A percentile compares a stretch with the other conserved stretches of the same genome.
Evolutionary conservation across 37 sponge, comb jelly and placozoan genomes (phyloP).

Genomic region (Halisarca cf. caerulea): DNA sequence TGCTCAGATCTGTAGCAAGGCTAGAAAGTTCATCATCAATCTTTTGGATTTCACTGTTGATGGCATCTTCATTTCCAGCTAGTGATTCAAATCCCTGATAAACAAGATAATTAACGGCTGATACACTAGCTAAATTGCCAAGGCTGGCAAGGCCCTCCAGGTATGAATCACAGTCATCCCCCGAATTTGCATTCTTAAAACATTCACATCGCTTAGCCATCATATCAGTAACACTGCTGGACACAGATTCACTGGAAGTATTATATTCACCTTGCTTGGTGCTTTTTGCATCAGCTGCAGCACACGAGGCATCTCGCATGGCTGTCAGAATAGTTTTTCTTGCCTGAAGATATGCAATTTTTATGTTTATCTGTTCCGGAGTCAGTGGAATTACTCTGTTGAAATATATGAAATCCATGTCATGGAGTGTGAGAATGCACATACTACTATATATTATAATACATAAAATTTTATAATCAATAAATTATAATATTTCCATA

Average conservation of each 20-base stretch:
- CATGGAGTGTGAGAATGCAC: no score
- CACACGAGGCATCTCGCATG: neutral
- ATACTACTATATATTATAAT: no score
- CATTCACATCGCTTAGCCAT: slow-evolving; percentile 19
- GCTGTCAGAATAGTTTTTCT: slow-evolving; percentile 14
- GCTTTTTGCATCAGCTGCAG: neutral
- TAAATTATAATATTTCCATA: neutral
- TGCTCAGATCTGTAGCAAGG: neutral
- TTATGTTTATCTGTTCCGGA: slow-evolving; percentile 43
- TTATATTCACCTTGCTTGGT: neutral
- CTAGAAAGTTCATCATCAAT: neutral
- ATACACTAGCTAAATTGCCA: neutral
- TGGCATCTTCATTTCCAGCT: neutral
- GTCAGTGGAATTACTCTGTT: slow-evolving; percentile 5
- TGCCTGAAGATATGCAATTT: slow-evolving; percentile 35
- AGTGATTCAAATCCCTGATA: neutral
- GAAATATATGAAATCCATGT: no score
- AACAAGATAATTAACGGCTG: neutral
- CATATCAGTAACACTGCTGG: neutral
- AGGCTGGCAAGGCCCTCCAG: neutral
- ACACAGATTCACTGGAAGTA: neutral
- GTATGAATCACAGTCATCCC: neutral
- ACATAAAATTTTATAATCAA: neutral
- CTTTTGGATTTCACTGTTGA: neutral
- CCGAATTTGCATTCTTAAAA: no score